Evolutionary conservation across 2,113 vertebrate genomes (phyloP).

Genomic region (Corythoichthys haematopterus): DNA sequence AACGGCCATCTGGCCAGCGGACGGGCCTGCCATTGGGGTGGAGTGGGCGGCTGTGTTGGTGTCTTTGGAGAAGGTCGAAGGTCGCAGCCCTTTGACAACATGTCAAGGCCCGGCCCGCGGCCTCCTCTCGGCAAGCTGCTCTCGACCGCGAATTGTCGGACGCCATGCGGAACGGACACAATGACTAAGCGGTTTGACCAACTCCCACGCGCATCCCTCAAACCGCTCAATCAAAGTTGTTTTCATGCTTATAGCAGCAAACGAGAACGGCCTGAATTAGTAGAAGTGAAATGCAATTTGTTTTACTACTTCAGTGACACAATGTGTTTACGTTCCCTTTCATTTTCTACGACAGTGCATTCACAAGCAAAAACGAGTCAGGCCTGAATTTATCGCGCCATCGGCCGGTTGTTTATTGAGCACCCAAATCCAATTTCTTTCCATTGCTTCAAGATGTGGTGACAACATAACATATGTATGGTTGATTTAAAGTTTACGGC

Average conservation of each 20-base stretch:
- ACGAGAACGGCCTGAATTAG: neutral
- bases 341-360: neutral
- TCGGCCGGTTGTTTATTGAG: neutral
- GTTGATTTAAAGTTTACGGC: neutral
- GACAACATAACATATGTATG: neutral
- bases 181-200: conserved; percentile 17
- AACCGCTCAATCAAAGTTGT: neutral
- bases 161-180: conserved; percentile 52
- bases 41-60: conserved; percentile 62
- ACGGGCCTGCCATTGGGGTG: conserved; percentile 68
- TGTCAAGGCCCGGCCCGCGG: conserved; percentile 71
- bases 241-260: neutral
- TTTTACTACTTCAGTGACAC: neutral
- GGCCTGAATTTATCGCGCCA: neutral
- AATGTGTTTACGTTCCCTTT: neutral
- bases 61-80: conserved; percentile 77
- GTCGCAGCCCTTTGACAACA: conserved; percentile 75
- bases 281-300: neutral
- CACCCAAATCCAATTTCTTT: neutral
- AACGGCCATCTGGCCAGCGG: conserved; percentile 73
- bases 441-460: neutral
- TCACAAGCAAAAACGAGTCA: neutral
- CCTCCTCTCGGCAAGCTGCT: conserved; percentile 58
- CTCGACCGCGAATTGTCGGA: conserved; percentile 41
- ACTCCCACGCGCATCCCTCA: neutral